A percentile compares a stretch with the other conserved stretches of the same genome.
These are phyloP conservation scores for Antitype chi DNA, from an alignment of 2,888 invertebrate genomes.

Conservation along the genomic window DNA sequence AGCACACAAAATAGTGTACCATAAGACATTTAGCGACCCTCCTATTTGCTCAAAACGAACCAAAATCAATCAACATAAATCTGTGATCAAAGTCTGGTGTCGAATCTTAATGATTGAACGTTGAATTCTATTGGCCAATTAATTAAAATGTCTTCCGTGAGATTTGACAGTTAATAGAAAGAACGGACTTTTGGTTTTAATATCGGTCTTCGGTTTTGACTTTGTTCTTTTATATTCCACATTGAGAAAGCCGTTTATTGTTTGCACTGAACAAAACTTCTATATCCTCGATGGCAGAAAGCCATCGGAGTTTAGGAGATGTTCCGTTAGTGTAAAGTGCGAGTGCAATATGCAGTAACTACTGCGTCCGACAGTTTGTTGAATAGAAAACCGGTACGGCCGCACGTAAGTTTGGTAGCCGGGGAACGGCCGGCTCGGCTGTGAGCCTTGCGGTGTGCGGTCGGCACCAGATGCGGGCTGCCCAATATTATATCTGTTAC, in stretches of 20 bases:
- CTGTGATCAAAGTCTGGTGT: background rate
- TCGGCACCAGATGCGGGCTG: slow-evolving; percentile 46
- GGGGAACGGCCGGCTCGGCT: slow-evolving; percentile 12
- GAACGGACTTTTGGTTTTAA: background rate
- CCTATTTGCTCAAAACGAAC: background rate
- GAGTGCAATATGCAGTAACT: slow-evolving; percentile 71
- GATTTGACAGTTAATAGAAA: slow-evolving; percentile 2
- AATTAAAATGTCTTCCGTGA: slow-evolving; percentile 21
- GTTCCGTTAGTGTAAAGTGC: slow-evolving; percentile 43
- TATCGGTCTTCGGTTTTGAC: background rate
- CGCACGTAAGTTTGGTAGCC: slow-evolving; percentile 49
- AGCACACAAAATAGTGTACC: no score
- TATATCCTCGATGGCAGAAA: slow-evolving; percentile 6
- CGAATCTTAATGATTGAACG: slow-evolving; percentile 14
- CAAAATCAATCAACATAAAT: slow-evolving; percentile 6
- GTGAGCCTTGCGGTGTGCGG: slow-evolving; percentile 45
- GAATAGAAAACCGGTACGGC: slow-evolving; percentile 57
- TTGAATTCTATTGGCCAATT: slow-evolving; percentile 13
- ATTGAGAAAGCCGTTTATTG: background rate
- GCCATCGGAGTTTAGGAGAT: slow-evolving; percentile 21
- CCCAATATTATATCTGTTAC: slow-evolving; percentile 39
- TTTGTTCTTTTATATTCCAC: background rate
- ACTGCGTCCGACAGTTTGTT: slow-evolving; percentile 63
- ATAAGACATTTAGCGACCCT: background rate
- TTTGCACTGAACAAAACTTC: background rate